A percentile compares a stretch with the other conserved stretches of the same genome.
phyloP scores from a whole-genome alignment of 2,888 invertebrate genomes.

The Notodonta dromedarius region DNA sequence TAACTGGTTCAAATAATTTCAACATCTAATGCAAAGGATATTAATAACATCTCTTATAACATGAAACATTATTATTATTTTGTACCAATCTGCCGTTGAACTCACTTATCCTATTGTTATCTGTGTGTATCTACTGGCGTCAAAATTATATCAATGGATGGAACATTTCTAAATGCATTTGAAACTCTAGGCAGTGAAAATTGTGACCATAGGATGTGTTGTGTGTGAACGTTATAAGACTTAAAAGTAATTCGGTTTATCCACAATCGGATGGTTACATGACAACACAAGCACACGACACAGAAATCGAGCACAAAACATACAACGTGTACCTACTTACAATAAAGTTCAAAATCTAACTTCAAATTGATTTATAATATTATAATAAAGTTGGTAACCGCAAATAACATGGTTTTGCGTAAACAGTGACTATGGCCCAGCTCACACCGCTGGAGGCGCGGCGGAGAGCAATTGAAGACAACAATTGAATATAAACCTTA shows the following conservation, averaged over 20 bases:
- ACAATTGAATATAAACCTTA: too few species aligned
- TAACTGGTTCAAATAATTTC: constrained; percentile 32
- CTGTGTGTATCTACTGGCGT: constrained; percentile 28
- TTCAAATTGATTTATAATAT: constrained; percentile 28
- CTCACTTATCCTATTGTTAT: constrained; percentile 26
- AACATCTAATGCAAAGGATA: constrained; percentile 33
- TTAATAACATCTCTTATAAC: constrained; percentile 10
- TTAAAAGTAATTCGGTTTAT: constrained; percentile 26
- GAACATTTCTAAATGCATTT: constrained; percentile 25
- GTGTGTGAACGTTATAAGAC: constrained; percentile 20
- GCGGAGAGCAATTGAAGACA: too few species aligned
- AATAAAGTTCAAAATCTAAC: constrained; percentile 23
- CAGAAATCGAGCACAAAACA: constrained; percentile 23
- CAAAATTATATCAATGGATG: constrained; percentile 14
- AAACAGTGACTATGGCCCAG: constrained; percentile 14
- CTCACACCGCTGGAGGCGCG: too few species aligned
- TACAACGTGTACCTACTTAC: constrained; percentile 20
- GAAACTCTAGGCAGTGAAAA: constrained; percentile 29
- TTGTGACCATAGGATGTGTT: constrained; percentile 34
- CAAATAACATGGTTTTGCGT: constrained; percentile 26
- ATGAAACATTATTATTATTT: constrained; percentile 29
- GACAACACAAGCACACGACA: constrained; percentile 35
- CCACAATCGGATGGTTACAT: constrained; percentile 23
- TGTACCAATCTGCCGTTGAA: constrained; percentile 44
- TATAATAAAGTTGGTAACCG: constrained; percentile 30